Conservation (phyloP, 2,888 invertebrate genomes). For the Brachypalpus laphriformis region DNA sequence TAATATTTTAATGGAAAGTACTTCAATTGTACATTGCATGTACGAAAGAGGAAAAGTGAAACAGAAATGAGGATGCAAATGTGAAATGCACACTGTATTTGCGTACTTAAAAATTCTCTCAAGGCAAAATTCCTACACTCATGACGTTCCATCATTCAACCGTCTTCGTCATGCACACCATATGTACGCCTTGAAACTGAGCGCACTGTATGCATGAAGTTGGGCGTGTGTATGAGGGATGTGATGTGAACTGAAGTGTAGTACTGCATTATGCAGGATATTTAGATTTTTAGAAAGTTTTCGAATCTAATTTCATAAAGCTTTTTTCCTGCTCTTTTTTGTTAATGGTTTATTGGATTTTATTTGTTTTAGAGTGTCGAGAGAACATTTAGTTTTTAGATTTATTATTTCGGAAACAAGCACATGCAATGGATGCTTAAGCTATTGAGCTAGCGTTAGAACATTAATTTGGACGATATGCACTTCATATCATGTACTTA, state of each 20-base stretch:
- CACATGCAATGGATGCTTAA: not conserved
- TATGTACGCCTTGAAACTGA: constrained; percentile 19
- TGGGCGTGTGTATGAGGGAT: too few species aligned
- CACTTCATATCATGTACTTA: not conserved
- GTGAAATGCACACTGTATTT: constrained; percentile 55
- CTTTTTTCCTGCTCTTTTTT: constrained; percentile 17
- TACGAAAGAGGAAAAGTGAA: constrained; percentile 23
- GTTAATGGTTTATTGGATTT: constrained; percentile 43
- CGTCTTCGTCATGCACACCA: not conserved
- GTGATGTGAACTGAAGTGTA: constrained; percentile 52
- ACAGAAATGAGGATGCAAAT: constrained; percentile 61
- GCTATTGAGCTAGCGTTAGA: not conserved
- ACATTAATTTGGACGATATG: not conserved
- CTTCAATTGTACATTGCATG: constrained; percentile 37
- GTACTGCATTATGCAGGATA: constrained; percentile 59
- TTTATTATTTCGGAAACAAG: constrained; percentile 23
- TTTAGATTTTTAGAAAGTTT: constrained; percentile 59
- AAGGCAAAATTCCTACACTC: constrained; percentile 43
- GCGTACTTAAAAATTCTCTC: constrained; percentile 60
- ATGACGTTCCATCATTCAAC: constrained; percentile 48
- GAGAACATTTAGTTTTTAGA: constrained; percentile 17
- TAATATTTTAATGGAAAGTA: constrained; percentile 65
- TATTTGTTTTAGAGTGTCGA: constrained; percentile 43
- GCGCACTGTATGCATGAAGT: constrained; percentile 11
- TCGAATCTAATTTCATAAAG: constrained; percentile 40